These are phyloP conservation scores for Leptodactylus fallax DNA, from an alignment of 2,797 vertebrate genomes.

Conservation along the genomic window DNA sequence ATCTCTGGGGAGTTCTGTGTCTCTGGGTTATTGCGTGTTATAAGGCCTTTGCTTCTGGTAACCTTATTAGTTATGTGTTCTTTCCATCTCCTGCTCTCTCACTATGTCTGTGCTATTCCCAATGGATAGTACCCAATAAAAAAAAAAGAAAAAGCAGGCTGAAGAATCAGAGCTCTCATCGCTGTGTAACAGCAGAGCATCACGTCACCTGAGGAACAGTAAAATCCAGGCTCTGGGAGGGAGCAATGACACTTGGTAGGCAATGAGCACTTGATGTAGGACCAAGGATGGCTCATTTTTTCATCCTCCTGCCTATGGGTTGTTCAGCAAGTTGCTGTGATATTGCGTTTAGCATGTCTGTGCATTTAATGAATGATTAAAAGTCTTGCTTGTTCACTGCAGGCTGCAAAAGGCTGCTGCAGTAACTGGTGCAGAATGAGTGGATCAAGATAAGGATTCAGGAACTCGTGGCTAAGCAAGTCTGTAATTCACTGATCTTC, in stretches of 20 bases:
- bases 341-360: constrained; percentile 62
- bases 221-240: constrained; percentile 45
- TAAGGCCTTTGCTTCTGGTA: constrained; percentile 65
- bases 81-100: constrained; percentile 62
- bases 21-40: constrained; percentile 62
- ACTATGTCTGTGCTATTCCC: constrained; percentile 70
- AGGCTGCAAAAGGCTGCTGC: constrained; percentile 70
- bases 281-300: constrained; percentile 63
- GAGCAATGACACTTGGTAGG: constrained; percentile 40
- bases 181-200: constrained; percentile 69
- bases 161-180: constrained; percentile 69
- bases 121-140: constrained; percentile 75
- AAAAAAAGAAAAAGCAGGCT: constrained; percentile 69
- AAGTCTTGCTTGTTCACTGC: constrained; percentile 67
- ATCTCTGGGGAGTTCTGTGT: constrained; percentile 64
- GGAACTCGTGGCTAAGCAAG: constrained; percentile 62
- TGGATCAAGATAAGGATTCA: constrained; percentile 68
- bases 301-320: constrained; percentile 60
- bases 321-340: constrained; percentile 64
- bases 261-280: constrained; percentile 53
- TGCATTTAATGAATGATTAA: constrained; percentile 67
- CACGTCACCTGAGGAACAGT: constrained; percentile 75
- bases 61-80: constrained; percentile 68
- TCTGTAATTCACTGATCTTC: constrained; percentile 62
- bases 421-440: constrained; percentile 73